phyloP scores from a whole-genome alignment of 2,888 invertebrate genomes.

The Amaurobius ferox region DNA sequence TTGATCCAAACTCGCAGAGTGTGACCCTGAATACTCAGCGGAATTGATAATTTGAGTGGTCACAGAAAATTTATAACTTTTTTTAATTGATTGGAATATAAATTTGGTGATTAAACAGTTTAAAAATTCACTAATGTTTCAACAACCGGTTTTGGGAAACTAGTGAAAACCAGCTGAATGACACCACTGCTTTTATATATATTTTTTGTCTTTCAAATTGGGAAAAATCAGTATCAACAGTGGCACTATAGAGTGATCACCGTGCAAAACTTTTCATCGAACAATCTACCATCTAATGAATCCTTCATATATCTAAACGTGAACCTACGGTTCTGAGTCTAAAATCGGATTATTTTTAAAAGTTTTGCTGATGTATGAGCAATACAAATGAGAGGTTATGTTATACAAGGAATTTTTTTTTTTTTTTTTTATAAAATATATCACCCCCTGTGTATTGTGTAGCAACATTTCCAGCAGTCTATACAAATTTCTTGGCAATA shows the following conservation, averaged over 20 bases:
- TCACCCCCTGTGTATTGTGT: conserved; percentile 52
- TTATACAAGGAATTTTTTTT: conserved; percentile 68
- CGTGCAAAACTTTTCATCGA: conserved; percentile 16
- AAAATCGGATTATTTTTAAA: conserved; percentile 62
- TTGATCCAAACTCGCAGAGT: no score
- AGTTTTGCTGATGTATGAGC: conserved; percentile 62
- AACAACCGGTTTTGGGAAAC: no score
- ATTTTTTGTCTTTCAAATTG: not conserved
- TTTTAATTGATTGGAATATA: no score
- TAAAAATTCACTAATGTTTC: no score
- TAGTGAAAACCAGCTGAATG: no score
- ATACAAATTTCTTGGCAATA: conserved; percentile 64
- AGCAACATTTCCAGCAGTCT: conserved; percentile 65
- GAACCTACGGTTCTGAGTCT: conserved; percentile 63
- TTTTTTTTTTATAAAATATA: conserved; percentile 68
- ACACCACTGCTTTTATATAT: no score
- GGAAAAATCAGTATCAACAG: not conserved
- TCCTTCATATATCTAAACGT: conserved; percentile 46
- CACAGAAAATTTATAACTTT: no score
- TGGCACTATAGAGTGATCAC: not conserved
- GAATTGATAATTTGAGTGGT: no score
- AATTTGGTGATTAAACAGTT: no score
- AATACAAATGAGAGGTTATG: conserved; percentile 68
- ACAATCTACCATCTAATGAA: conserved; percentile 46
- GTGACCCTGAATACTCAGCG: no score